These are phyloP conservation scores for Archips crataeganus DNA, from an alignment of 2,888 invertebrate species.

Conservation along the genomic window DNA sequence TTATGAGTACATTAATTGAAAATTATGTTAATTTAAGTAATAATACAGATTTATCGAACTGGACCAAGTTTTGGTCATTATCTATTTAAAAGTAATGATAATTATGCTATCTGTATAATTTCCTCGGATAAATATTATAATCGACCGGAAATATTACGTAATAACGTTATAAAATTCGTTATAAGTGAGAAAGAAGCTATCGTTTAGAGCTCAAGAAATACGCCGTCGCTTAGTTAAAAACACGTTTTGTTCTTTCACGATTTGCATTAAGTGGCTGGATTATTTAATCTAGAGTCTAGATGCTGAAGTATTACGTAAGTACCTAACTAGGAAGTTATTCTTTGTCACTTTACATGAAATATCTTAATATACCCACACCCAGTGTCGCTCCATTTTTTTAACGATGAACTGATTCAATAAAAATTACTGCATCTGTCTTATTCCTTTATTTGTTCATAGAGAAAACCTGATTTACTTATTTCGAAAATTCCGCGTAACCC, in stretches of 20 bases:
- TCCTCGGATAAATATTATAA: neutral
- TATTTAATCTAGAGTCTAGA: too few species aligned
- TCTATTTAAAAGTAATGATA: neutral
- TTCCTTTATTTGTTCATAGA: too few species aligned
- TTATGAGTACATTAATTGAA: neutral
- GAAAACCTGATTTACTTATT: too few species aligned
- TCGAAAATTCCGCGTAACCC: too few species aligned
- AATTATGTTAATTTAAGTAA: neutral
- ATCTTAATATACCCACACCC: too few species aligned
- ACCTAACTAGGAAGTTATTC: too few species aligned
- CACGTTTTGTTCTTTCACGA: neutral
- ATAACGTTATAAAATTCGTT: neutral
- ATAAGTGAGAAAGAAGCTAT: neutral
- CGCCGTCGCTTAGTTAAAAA: neutral
- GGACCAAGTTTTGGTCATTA: neutral
- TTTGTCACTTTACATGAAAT: too few species aligned
- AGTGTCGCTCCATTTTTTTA: too few species aligned
- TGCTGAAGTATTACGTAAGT: too few species aligned
- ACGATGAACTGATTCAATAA: too few species aligned
- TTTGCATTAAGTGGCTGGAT: neutral
- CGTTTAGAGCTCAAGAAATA: neutral
- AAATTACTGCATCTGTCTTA: too few species aligned
- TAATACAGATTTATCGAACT: neutral
- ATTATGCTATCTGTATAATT: neutral
- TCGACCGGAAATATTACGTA: neutral